Base-by-base conservation (phyloP, 1,140 invertebrate species). In the Philopotamus ludificatus region DNA sequence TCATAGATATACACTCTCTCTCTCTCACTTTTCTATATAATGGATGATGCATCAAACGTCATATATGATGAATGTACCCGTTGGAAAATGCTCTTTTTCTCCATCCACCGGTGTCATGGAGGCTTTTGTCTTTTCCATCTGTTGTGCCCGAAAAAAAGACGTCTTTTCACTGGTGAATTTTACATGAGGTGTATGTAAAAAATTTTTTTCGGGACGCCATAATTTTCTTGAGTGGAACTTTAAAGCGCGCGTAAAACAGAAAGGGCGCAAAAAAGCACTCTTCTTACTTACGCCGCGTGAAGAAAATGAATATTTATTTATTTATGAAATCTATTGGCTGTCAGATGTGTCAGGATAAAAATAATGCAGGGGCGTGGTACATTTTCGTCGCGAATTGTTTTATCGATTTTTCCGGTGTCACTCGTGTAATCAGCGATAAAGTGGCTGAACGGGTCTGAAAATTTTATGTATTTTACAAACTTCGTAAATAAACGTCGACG, bases 211-310 rank as follows among this genome's bases (percentile, higher is more conserved):
- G 57, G 42, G 20, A 12, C 55, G 57, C 41, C 23, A 47, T 60
- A 60, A 60, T 60, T 60, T 60, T 60, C 57, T 42, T 49, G 57
- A 60, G 57, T 60, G 57, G 57, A 60, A 60, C 42, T 60, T 60
- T 42, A 60, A 58, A 60, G 47, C 41, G 39, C 28, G 23, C 23
- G 57, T 60, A 60, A 60, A 60, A 60, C 51, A 8, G 28, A 16
- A 34, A 21, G 55, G 9, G 41, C 15, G 42, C 12, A 26, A 25
- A 20, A 10, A 25, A 15, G 2, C 9, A 28, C 22, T 44, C 28
- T 47, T n/a, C 41, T 18, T 23, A 34, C 12, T 12, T 15, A 20
- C 28, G 22, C 3, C 8, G 3, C 21, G 2, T 2, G 39, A 28
- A 8, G 21, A 16, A 20, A 47, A 25, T 16, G 42, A 60, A 42